A percentile compares a stretch with the other conserved stretches of the same genome.
phyloP scores from a whole-genome alignment of 2,113 vertebrate species.

The human (Homo sapiens) region GRCh38 chr6:12916501-12917000 shows the following conservation, averaged over 20 bases:
- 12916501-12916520: background rate
- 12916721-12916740: background rate
- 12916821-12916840: conserved; percentile 21
- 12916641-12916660: background rate
- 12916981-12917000: background rate
- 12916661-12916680: background rate
- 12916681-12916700: background rate
- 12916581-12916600: background rate
- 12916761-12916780: background rate
- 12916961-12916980: background rate
- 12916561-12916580: background rate
- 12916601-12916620: background rate
- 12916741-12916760: background rate
- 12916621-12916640: background rate
- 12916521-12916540: background rate
- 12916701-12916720: background rate
- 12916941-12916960: background rate
- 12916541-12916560: background rate
- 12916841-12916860: background rate
- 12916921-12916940: background rate
- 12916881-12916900: background rate
- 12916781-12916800: background rate
- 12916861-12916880: background rate
- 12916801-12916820: background rate
- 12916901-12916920: conserved; percentile 14